phyloP scores from a whole-genome alignment of 1,140 invertebrate species.

The Vanessa atalanta region DNA sequence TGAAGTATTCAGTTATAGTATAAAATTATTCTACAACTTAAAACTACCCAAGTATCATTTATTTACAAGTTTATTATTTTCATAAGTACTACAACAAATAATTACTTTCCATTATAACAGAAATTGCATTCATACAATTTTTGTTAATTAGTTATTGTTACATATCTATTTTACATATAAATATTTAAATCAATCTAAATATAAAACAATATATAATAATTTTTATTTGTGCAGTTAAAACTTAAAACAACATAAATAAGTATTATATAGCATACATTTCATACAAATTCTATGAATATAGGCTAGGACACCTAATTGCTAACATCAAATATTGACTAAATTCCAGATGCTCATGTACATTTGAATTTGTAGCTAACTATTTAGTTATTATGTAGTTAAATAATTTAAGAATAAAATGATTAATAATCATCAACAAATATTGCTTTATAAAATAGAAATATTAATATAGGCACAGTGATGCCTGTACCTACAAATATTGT shows the following conservation, averaged over 20 bases:
- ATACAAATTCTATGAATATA: neutral
- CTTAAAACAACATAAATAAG: too few relatives aligned
- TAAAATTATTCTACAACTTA: slow-evolving; percentile 20
- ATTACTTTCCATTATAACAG: too few relatives aligned
- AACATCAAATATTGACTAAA: too few relatives aligned
- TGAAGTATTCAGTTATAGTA: slow-evolving; percentile 12
- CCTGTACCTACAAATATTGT: slow-evolving; percentile 67
- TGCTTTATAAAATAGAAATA: slow-evolving; percentile 71
- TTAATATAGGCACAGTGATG: slow-evolving; percentile 61
- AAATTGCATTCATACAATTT: too few relatives aligned
- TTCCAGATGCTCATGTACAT: too few relatives aligned
- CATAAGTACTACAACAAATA: neutral
- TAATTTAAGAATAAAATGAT: slow-evolving; percentile 1
- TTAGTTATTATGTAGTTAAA: neutral
- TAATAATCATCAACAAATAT: slow-evolving; percentile 50
- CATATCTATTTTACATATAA: too few relatives aligned
- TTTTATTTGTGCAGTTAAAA: neutral
- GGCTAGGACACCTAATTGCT: too few relatives aligned
- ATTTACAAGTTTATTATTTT: slow-evolving; percentile 20
- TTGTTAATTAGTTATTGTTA: too few relatives aligned
- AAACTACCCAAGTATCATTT: slow-evolving; percentile 14
- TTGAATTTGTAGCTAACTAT: too few relatives aligned
- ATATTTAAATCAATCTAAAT: neutral
- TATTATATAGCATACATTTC: neutral
- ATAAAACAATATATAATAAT: neutral